These are phyloP conservation scores for Planiliza haematocheilus DNA, from an alignment of 2,113 vertebrate genomes.

Conservation along the genomic window DNA sequence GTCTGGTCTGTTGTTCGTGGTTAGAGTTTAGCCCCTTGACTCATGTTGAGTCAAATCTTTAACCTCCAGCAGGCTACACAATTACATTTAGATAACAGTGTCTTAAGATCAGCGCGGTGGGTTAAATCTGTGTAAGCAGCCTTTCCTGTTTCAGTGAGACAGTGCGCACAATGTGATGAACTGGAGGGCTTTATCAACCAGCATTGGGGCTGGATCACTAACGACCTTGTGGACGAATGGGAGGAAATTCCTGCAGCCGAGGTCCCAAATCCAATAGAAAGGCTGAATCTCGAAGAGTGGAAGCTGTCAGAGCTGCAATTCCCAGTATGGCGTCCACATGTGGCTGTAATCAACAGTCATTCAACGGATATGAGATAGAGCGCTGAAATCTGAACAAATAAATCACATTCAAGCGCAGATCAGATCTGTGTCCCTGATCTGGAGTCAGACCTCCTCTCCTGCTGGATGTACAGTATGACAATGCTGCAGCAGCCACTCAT, in stretches of 20 bases:
- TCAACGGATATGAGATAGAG: neutral
- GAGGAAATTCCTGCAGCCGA: neutral
- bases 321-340: neutral
- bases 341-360: slow-evolving; percentile 6
- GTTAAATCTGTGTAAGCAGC: neutral
- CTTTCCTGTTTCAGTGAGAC: slow-evolving; percentile 7
- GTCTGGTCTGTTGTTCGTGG: neutral
- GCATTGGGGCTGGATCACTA: neutral
- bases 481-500: no score
- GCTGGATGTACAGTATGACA: no score
- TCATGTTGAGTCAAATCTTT: neutral
- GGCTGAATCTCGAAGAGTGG: neutral
- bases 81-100: neutral
- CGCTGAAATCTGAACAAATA: neutral
- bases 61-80: neutral
- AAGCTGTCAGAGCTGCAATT: neutral
- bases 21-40: neutral
- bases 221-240: neutral
- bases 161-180: neutral
- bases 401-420: neutral
- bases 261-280: neutral
- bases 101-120: neutral
- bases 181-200: neutral
- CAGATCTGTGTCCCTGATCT: neutral
- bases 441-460: no score